Evolutionary conservation across 2,113 vertebrate genomes (phyloP).

Genomic region (Aythya baeri): DNA sequence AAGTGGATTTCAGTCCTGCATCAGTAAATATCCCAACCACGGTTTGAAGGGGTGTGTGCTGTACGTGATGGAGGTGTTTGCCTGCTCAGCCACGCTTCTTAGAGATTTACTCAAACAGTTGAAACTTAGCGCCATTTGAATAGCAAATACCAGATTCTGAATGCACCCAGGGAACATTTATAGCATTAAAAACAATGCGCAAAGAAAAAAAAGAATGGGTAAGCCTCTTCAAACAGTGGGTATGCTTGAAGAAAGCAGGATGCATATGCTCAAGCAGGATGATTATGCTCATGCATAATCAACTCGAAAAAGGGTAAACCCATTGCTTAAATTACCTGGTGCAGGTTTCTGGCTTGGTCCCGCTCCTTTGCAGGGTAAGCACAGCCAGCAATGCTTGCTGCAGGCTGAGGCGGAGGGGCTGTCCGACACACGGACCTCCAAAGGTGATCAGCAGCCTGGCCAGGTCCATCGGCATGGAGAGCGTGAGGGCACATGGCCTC

Average conservation of each 20-base stretch:
- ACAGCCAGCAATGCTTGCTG: background rate
- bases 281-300: background rate
- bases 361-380: background rate
- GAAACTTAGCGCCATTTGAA: background rate
- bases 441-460: background rate
- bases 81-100: background rate
- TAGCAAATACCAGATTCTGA: background rate
- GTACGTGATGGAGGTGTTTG: background rate
- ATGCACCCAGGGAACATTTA: background rate
- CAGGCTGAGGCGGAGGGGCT: accelerated
- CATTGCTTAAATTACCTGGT: background rate
- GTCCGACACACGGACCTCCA: background rate
- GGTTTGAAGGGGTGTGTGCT: background rate
- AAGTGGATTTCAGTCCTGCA: background rate
- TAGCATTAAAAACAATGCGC: background rate
- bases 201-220: background rate
- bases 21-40: background rate
- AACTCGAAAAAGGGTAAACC: background rate
- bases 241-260: background rate
- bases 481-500: background rate
- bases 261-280: no score
- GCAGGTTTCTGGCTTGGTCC: background rate
- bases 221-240: background rate
- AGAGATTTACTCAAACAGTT: background rate
- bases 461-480: background rate